Conservation (phyloP, 2,113 vertebrate genomes). For the Phaethon lepturus region DNA sequence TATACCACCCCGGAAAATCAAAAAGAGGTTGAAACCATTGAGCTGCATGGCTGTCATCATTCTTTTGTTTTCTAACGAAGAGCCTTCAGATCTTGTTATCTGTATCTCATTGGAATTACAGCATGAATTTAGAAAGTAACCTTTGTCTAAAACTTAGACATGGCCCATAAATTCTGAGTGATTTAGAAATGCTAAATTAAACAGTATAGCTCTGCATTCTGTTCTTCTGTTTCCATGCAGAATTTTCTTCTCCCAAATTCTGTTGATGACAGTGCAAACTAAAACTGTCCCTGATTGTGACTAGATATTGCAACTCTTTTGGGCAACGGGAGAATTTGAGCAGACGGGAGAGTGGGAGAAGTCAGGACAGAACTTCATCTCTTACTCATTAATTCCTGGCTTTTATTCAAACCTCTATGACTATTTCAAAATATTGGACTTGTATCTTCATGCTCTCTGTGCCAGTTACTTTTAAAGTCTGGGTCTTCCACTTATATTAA, state of each 20-base stretch:
- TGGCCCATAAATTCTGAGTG: not conserved
- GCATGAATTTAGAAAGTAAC: not conserved
- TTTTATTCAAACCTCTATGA: slow-evolving; percentile 51
- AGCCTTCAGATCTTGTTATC: not conserved
- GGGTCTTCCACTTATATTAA: not conserved
- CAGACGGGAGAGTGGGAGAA: slow-evolving; percentile 62
- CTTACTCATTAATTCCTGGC: slow-evolving; percentile 64
- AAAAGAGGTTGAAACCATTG: not conserved
- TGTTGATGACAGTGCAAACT: slow-evolving; percentile 26
- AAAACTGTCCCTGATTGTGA: not conserved
- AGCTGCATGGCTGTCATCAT: not conserved
- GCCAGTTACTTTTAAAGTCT: slow-evolving; percentile 44
- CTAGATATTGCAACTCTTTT: slow-evolving; percentile 10
- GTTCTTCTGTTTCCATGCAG: slow-evolving; percentile 21
- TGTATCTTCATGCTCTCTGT: slow-evolving; percentile 23
- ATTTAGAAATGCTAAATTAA: not conserved
- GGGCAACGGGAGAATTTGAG: slow-evolving; percentile 31
- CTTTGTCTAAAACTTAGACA: not conserved
- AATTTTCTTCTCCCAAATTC: slow-evolving; percentile 14
- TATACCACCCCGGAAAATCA: not conserved
- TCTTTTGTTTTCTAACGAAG: not conserved
- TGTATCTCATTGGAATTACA: not conserved
- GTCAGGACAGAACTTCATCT: slow-evolving; percentile 35
- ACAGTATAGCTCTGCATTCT: not conserved
- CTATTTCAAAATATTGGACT: slow-evolving; percentile 57